Evolutionary conservation across 53 echinoderm and acorn worm genomes (phyloP), one percentile per base, ranked within the genome.

Genomic region (Pentamera pediparva): DNA sequence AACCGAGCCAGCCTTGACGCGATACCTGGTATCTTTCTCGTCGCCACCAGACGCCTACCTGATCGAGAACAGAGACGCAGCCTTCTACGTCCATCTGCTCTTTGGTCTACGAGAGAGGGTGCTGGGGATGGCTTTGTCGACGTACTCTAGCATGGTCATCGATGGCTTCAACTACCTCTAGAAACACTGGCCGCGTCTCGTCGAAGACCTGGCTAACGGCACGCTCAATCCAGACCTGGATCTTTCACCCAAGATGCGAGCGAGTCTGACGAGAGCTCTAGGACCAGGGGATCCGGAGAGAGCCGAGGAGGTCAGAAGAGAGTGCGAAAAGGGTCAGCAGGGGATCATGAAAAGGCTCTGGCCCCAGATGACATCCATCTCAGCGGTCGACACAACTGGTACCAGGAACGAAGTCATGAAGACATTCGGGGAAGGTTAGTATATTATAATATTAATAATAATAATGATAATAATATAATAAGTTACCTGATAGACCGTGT

Each of bases 341-440:
- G 83, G 86, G 13, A 91, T 91, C 60, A 43, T 82, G 13, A 58
- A 58, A 53, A 70, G 90, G 33, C 79, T 90, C 24, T 90, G 90
- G 90, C 86, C 90, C 6, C 54, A 76, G 37, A 61, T 90, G 12
- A 37, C 48, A 29, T 64, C 36, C 18, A 28, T 79, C 2, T 52
- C 65, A 17, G 75, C 51, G 4, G 62, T 73, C 10, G 82, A 82
- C 51, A 51, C 38, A 20, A 30, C 26, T 2, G 87, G 87, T 11
- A 55, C 64, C 8, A 65, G 62, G 32, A 39, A 65, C 54, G 30
- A 32, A 17, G 22, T 87, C 18, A 21, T 48, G 62, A 48, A 87
- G 15, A 69, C 74, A 10, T 56, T 73, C 33, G 55, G 25, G 17
- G 54, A 59, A 63, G 87, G 87, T 82, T 77, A 59, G 28, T 59